A percentile compares a stretch with the other conserved stretches of the same genome.
Conservation (phyloP, 2,888 invertebrate genomes). For the Macroteleia sp. region DNA sequence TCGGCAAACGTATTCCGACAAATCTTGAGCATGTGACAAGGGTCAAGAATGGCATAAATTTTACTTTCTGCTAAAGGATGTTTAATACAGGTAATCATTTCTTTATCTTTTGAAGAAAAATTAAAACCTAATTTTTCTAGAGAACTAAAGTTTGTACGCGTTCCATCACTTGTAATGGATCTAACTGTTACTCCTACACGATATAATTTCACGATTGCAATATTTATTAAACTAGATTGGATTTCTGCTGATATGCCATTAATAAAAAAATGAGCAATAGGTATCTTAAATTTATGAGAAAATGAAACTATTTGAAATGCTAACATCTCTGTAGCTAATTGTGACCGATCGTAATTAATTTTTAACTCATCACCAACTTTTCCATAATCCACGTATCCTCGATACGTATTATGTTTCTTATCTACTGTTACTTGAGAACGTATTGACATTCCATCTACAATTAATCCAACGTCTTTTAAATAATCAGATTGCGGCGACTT, state of each 20-base stretch:
- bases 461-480: slow-evolving; percentile 1
- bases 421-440: too few species aligned
- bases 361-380: slow-evolving; percentile 19
- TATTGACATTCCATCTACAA: slow-evolving; percentile 7
- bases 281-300: slow-evolving; percentile 28
- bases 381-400: slow-evolving; percentile 27
- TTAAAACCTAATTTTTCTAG: slow-evolving; percentile 17
- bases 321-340: slow-evolving; percentile 37
- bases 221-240: slow-evolving; percentile 12
- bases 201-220: slow-evolving; percentile 14
- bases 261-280: slow-evolving; percentile 22
- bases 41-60: slow-evolving; percentile 29
- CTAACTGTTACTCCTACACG: slow-evolving; percentile 19
- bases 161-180: slow-evolving; percentile 29
- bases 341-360: slow-evolving; percentile 4
- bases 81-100: slow-evolving; percentile 8
- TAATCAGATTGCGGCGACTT: not conserved
- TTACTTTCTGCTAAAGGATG: slow-evolving; percentile 19
- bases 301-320: slow-evolving; percentile 34
- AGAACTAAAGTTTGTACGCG: slow-evolving; percentile 21
- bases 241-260: slow-evolving; percentile 4
- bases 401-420: not conserved
- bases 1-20: slow-evolving; percentile 26
- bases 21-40: slow-evolving; percentile 41
- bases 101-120: not conserved